phyloP scores from a whole-genome alignment of 2,888 invertebrate species.

The Thelaira solivaga region DNA sequence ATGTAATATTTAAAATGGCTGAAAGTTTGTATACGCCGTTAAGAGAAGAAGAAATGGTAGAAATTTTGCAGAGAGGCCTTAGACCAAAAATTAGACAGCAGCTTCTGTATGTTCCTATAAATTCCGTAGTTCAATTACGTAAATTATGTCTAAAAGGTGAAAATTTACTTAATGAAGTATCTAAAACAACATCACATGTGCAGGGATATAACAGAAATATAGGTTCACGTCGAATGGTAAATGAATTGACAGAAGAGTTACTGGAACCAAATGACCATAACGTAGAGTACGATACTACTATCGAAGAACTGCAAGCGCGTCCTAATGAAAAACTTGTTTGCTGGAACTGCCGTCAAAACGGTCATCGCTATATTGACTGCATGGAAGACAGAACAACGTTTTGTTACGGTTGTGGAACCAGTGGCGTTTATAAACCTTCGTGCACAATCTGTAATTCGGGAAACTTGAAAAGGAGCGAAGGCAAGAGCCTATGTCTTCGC shows the following conservation, averaged over 20 bases:
- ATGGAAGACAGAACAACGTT: neutral
- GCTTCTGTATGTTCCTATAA: neutral
- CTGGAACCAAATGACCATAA: too few species aligned
- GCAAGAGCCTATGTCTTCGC: neutral
- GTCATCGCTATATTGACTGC: conserved; percentile 22
- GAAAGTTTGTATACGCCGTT: neutral
- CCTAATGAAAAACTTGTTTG: neutral
- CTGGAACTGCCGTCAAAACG: conserved; percentile 23
- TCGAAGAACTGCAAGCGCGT: neutral
- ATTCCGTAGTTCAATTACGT: neutral
- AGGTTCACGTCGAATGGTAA: neutral
- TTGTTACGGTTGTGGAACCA: conserved; percentile 31
- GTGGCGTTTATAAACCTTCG: neutral
- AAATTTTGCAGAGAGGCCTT: neutral
- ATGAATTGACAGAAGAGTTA: neutral
- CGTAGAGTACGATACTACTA: too few species aligned
- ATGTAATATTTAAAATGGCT: neutral
- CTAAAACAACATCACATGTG: neutral
- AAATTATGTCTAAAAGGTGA: neutral
- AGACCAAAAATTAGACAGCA: neutral
- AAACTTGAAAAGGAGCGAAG: conserved; percentile 27
- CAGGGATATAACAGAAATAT: neutral
- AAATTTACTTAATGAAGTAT: neutral
- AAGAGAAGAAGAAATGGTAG: neutral
- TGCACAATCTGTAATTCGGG: conserved; percentile 8